Conservation (phyloP, 2,113 vertebrate genomes). For the Ictidomys tridecemlineatus region DNA sequence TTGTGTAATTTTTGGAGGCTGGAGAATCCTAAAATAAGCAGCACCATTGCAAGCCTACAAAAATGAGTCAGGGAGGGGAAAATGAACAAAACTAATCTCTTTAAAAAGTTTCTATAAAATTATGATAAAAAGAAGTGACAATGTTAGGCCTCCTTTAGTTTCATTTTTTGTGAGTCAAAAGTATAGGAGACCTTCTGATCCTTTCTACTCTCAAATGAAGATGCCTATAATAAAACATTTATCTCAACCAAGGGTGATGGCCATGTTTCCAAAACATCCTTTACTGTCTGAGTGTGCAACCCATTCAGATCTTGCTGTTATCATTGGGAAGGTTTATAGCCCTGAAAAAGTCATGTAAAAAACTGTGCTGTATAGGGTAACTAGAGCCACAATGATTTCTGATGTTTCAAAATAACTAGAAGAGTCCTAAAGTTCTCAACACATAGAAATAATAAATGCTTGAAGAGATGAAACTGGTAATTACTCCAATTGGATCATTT, state of each 20-base stretch:
- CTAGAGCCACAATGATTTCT: background rate
- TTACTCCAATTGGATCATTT: background rate
- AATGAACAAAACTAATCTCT: background rate
- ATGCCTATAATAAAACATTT: background rate
- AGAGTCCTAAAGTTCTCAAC: background rate
- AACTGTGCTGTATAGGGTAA: background rate
- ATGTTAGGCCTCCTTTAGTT: background rate
- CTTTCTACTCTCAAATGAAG: background rate
- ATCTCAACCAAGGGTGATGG: accelerated
- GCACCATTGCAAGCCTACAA: background rate
- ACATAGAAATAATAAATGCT: background rate
- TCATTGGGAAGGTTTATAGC: background rate
- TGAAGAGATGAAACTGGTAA: background rate
- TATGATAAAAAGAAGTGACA: background rate
- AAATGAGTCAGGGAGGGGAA: background rate
- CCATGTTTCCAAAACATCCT: background rate
- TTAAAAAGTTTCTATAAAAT: background rate
- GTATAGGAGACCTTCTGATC: background rate
- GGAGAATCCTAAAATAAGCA: background rate
- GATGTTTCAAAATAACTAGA: background rate
- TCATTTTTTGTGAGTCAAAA: no score
- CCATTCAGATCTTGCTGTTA: background rate
- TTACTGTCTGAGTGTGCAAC: background rate
- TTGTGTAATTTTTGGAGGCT: background rate
- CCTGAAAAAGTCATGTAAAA: background rate